These are phyloP conservation scores for Cacoxenus indagator DNA, from an alignment of 2,888 invertebrate genomes.

Conservation along the genomic window DNA sequence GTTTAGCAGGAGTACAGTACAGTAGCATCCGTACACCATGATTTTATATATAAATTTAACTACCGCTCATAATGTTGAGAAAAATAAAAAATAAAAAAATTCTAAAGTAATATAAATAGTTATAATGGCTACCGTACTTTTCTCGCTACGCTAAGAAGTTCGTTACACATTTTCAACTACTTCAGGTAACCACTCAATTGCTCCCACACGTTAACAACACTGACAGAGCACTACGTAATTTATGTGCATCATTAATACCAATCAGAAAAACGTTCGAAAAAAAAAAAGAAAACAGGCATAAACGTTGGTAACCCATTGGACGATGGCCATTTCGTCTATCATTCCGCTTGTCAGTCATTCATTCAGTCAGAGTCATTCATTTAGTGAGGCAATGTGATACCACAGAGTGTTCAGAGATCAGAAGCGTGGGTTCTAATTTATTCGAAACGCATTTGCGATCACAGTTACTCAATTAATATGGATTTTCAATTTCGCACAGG, in stretches of 20 bases:
- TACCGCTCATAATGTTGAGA: no score
- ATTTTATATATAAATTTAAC: no score
- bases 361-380: neutral
- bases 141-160: no score
- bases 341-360: neutral
- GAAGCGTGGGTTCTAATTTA: conserved; percentile 44
- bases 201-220: neutral
- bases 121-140: no score
- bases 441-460: conserved; percentile 42
- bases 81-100: no score
- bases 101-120: no score
- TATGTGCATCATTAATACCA: conserved; percentile 51
- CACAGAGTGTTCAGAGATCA: neutral
- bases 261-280: conserved; percentile 42
- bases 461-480: conserved; percentile 44
- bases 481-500: conserved; percentile 31
- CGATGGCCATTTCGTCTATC: neutral
- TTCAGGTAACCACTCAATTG: neutral
- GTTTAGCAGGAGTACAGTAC: no score
- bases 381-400: no score
- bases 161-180: no score
- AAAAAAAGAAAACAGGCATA: neutral
- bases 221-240: conserved; percentile 39
- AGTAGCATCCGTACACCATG: no score
- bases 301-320: neutral